Evolutionary conservation across 2,888 invertebrate genomes (phyloP).

Genomic region (Apamea monoglypha): DNA sequence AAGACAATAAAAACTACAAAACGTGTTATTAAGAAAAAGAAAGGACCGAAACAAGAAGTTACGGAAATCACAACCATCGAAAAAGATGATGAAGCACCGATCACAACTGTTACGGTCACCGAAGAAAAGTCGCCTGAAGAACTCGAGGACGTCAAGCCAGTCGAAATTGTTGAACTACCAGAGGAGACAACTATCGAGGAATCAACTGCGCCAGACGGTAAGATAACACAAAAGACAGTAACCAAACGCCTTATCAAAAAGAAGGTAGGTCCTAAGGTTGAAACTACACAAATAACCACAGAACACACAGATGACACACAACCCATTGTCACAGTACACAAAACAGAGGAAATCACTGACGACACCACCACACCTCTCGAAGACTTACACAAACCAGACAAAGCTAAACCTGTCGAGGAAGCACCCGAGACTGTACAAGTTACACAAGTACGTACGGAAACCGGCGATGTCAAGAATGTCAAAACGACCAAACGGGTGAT

Average conservation of each 20-base stretch:
- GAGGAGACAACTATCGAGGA: background rate
- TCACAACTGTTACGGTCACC: background rate
- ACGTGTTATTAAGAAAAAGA: no score
- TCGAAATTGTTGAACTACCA: background rate
- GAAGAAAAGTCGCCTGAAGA: conserved; percentile 1
- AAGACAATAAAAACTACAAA: no score
- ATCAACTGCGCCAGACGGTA: background rate
- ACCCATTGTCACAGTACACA: conserved; percentile 3
- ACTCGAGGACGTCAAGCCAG: background rate
- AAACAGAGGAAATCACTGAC: background rate
- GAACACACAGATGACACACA: background rate
- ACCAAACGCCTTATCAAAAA: background rate
- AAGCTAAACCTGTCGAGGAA: background rate
- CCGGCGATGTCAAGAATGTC: fast-evolving
- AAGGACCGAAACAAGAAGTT: background rate
- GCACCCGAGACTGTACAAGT: background rate
- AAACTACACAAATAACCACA: background rate
- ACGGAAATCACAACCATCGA: background rate
- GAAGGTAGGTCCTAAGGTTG: background rate
- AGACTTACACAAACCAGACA: background rate
- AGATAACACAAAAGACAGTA: background rate
- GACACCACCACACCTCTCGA: background rate
- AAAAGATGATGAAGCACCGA: background rate
- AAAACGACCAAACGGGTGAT: background rate
- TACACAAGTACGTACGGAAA: background rate